Evolutionary conservation across 2,797 vertebrate species (phyloP).

Genomic region (Ispidina picta): DNA sequence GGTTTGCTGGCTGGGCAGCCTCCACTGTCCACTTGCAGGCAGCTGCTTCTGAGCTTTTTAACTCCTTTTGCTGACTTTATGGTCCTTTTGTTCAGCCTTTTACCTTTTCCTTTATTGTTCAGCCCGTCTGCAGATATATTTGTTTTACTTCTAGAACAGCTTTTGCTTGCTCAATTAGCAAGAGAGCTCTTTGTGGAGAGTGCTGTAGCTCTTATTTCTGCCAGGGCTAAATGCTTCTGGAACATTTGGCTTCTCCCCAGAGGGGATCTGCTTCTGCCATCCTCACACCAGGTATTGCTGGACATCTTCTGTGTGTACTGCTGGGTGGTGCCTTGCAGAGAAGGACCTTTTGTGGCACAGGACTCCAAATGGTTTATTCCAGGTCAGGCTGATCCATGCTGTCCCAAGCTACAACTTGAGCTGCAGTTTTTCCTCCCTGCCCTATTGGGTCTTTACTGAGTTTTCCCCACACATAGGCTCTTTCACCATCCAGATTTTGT

Average conservation of each 20-base stretch:
- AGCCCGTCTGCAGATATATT: constrained; percentile 19
- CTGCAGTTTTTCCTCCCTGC: constrained; percentile 33
- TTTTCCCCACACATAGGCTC: constrained; percentile 31
- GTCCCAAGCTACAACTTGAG: not conserved
- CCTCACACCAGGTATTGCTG: not conserved
- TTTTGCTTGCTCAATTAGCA: constrained; percentile 1
- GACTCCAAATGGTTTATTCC: not conserved
- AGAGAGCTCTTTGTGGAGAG: not conserved
- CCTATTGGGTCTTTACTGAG: constrained; percentile 13
- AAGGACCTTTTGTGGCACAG: not conserved
- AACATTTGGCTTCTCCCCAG: not conserved
- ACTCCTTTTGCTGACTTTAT: not conserved
- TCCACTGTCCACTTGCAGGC: not conserved
- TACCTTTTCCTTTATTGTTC: constrained; percentile 24
- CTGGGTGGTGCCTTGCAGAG: not conserved
- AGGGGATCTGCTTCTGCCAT: not conserved
- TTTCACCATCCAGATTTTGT: constrained; percentile 55
- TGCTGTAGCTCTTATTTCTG: not conserved
- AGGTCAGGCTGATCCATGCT: not conserved
- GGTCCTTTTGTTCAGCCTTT: constrained; percentile 13
- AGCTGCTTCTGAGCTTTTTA: not conserved
- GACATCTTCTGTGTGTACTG: not conserved
- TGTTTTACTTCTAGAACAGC: constrained; percentile 33
- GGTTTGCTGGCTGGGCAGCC: not conserved
- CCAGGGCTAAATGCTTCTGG: not conserved